phyloP scores from a whole-genome alignment of 2,113 vertebrate genomes.

The Burhinus bistriatus region DNA sequence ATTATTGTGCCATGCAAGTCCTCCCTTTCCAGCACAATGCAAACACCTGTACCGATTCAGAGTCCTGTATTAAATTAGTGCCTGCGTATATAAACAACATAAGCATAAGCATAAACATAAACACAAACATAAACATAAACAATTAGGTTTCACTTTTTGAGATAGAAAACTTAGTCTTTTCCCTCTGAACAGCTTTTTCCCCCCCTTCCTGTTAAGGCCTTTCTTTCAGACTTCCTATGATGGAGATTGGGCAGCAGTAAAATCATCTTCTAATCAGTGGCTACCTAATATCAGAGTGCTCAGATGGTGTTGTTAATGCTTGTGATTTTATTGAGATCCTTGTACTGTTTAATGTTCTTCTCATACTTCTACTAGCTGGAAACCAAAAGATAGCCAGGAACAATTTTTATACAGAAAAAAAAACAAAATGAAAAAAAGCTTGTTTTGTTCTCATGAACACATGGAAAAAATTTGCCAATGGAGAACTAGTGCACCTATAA shows the following conservation, averaged over 20 bases:
- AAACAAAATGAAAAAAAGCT: rapidly evolving
- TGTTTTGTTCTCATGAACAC: not conserved
- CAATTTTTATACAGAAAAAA: not conserved
- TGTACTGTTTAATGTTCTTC: not conserved
- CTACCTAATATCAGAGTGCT: not conserved
- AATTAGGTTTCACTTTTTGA: not conserved
- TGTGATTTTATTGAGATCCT: not conserved
- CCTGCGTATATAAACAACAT: not conserved
- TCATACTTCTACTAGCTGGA: not conserved
- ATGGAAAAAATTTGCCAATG: slow-evolving; percentile 25
- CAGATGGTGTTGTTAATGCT: not conserved
- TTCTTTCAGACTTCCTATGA: not conserved
- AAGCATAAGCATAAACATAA: not conserved
- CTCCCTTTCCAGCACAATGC: not conserved
- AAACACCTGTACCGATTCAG: not conserved
- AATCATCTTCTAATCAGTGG: not conserved
- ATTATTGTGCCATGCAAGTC: not conserved
- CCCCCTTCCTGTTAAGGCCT: not conserved
- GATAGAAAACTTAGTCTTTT: not conserved
- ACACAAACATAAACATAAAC: not conserved
- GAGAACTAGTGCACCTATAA: slow-evolving; percentile 1
- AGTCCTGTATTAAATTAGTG: not conserved
- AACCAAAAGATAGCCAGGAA: not conserved
- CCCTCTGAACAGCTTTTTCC: not conserved
- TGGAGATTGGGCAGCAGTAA: not conserved